These are phyloP conservation scores for Ochropleura plecta DNA, from an alignment of 2,888 invertebrate species.

Conservation along the genomic window DNA sequence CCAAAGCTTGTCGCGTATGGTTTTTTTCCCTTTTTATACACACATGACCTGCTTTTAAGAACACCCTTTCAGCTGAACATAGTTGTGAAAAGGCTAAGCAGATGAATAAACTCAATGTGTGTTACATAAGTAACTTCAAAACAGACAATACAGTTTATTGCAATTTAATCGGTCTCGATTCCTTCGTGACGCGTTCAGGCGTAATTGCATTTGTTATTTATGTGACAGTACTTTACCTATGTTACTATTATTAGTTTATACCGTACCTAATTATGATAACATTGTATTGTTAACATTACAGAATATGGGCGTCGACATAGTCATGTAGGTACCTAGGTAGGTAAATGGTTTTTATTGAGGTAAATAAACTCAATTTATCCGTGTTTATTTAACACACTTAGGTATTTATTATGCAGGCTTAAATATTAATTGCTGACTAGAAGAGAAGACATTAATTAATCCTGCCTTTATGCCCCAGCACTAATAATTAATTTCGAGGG, in stretches of 20 bases:
- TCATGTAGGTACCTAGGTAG: neutral
- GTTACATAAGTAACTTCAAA: neutral
- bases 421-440: slow-evolving; percentile 3
- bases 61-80: no score
- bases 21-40: neutral
- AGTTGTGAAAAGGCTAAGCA: no score
- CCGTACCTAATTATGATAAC: neutral
- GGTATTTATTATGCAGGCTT: neutral
- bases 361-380: slow-evolving; percentile 23
- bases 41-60: no score
- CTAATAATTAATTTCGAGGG: neutral
- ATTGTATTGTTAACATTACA: slow-evolving; percentile 15
- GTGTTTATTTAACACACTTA: slow-evolving; percentile 14
- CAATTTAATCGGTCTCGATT: slow-evolving; percentile 7
- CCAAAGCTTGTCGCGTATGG: neutral
- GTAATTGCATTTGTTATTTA: slow-evolving; percentile 16
- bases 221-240: neutral
- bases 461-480: neutral
- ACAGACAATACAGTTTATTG: slow-evolving; percentile 24
- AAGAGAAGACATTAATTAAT: neutral
- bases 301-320: neutral
- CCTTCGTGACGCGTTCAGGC: slow-evolving; percentile 17
- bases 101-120: neutral
- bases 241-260: neutral
- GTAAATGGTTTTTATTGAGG: slow-evolving; percentile 12